Base-by-base conservation (phyloP, 2,888 invertebrate genomes). In the Nomada fabriciana region DNA sequence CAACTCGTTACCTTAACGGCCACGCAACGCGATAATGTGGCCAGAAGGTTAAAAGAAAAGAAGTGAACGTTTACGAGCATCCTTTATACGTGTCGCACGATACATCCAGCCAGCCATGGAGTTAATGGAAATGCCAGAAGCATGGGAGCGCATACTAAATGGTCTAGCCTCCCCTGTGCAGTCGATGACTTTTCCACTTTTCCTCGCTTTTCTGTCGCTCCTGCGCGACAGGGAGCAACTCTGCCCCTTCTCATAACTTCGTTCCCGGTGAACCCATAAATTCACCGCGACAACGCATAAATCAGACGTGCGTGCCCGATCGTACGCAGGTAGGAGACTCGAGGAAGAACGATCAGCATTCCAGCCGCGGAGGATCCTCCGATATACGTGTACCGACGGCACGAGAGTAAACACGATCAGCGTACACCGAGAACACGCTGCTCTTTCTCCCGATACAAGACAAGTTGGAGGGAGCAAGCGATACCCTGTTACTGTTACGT, bases 251-350 rank as follows among this genome's bases (percentile, higher is more conserved):
- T 79, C 79, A 78, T 86, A 88, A 82, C 79, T 85, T 76, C 47
- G 83, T 74, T 80, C 80, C 43, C 70, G 67, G 82, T 83, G 83
- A 88, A 79, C 83, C 83, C 82, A 88, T 88, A 88, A 88, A 88
- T 88, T 88, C 78, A 68, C 78, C 71, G 76, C 74, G 81, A 85
- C 85, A 79, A 85, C 83, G 88, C 86, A 88, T 88, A 88, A 88
- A 88, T 88, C 88, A 88, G 79, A 67, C 85, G 78, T 82, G 87
- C 87, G 87, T 86, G 86, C 76, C 81, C 76, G 82, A 79, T 79
- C 76, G 75, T 74, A 68, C 76, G 73, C 68, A 78, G 53, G 59
- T 52, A 75, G 55, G 50, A 23, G 73, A 43, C 70, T 43, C 74
- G 69, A 59, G 43, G 57, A 57, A 23, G 57, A 25, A 20, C 88